A percentile compares a stretch with the other conserved stretches of the same genome.
Conservation (phyloP, 2,113 vertebrate genomes). For the Falcunculus frontatus region DNA sequence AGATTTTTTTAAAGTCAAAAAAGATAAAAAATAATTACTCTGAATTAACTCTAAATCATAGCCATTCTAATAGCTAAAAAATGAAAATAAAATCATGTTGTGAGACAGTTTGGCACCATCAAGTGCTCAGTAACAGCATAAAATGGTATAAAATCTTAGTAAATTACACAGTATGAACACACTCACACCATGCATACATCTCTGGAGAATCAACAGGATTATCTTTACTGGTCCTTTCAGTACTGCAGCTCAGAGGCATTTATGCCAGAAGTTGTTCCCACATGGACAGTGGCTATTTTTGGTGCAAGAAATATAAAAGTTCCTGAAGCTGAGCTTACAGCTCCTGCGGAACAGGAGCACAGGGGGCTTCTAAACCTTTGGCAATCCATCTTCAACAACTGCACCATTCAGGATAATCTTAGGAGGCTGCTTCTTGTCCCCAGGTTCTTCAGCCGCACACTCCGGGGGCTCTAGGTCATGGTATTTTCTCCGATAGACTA, state of each 20-base stretch:
- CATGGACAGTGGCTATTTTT: neutral
- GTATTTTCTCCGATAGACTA: constrained; percentile 78
- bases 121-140: neutral
- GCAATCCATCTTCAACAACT: constrained; percentile 14
- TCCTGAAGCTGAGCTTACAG: neutral
- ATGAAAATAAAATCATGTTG: neutral
- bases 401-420: constrained; percentile 23
- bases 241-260: neutral
- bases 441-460: constrained; percentile 30
- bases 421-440: constrained; percentile 16
- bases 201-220: neutral
- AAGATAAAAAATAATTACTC: neutral
- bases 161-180: neutral
- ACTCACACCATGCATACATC: neutral
- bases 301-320: neutral
- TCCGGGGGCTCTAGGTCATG: constrained; percentile 48
- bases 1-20: neutral
- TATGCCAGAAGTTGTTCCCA: neutral
- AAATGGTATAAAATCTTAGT: constrained; percentile 19
- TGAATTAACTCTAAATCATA: neutral
- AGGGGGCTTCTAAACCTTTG: neutral
- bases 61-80: neutral
- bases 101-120: neutral
- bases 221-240: neutral
- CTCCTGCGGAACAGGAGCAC: neutral